Evolutionary conservation across 2,888 invertebrate genomes (phyloP), one percentile per base, ranked within the genome.

Genomic region (Lissocephala sabroskyi): DNA sequence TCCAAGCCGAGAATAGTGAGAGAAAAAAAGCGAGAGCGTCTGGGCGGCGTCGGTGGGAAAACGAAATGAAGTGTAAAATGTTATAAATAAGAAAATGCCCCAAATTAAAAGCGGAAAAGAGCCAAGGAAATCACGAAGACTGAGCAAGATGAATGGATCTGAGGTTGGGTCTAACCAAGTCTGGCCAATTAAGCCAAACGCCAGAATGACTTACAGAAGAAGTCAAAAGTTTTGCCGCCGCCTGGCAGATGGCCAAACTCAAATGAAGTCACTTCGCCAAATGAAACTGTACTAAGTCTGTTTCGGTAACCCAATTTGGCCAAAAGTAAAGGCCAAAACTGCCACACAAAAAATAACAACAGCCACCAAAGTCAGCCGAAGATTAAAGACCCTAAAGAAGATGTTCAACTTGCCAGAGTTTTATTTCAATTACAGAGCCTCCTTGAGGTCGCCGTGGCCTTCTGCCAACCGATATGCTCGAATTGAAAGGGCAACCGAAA

Each of bases 21-120:
- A 36, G 36, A 16, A 39, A 39, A 19, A 39, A 3, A 19, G 10
- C 19, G 33, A 39, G 19, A 39, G 39, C 9, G 19, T 13, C 36
- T 41, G 33, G 44, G 36, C 39, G 23, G 17, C 33, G 35, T 23
- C 30, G 39, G 16, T 10, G 18, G 28, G 26, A 26, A 52, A 56
- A 57, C 56, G 59, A 62, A 64, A 62, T 65, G 62, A 68, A 68
- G 65, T 62, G 68, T 41, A 62, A 55, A 67, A 63, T 56, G 63
- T 57, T 68, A 68, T 65, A 68, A 63, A 65, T 70, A 70, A 65
- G 56, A 60, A 60, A 65, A 67, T 55, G 49, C 44, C 52, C 55
- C 56, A 55, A 70, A 68, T 68, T 70, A 68, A 68, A 67, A 67
- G 52, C 54, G 63, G 49, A 53, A 50, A 63, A 53, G 19, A 28